Evolutionary conservation across 2,113 vertebrate genomes (phyloP).

Genomic region (Dinomys branickii): DNA sequence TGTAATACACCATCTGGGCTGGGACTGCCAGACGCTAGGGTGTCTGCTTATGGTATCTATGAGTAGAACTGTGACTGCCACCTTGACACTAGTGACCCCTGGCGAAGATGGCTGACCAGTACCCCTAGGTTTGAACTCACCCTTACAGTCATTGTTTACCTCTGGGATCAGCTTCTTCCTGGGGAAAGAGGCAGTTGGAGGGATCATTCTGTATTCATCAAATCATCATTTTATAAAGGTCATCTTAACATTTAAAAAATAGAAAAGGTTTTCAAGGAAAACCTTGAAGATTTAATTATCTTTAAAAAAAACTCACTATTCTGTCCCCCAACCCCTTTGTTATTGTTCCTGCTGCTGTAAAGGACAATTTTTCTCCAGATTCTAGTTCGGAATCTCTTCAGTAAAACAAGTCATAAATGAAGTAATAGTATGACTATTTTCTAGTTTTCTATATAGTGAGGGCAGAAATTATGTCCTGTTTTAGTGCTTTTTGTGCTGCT

Average conservation of each 20-base stretch:
- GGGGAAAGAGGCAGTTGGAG: background rate
- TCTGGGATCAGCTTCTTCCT: background rate
- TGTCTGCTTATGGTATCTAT: background rate
- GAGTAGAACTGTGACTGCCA: background rate
- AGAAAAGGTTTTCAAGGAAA: background rate
- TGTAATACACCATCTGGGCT: background rate
- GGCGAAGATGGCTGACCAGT: background rate
- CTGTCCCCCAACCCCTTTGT: background rate
- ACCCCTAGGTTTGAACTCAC: background rate
- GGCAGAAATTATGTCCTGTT: background rate
- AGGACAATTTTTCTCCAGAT: background rate
- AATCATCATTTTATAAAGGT: conserved; percentile 39
- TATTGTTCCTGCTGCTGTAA: background rate
- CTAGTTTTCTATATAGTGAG: background rate
- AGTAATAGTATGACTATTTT: background rate
- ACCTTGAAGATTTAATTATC: background rate
- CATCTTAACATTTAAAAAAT: conserved; percentile 34
- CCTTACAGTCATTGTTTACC: background rate
- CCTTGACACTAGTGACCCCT: background rate
- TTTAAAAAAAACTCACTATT: background rate
- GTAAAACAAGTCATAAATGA: background rate
- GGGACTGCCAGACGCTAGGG: background rate
- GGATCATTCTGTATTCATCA: background rate
- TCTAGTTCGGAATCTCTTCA: background rate
- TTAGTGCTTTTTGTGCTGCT: background rate